Conservation (phyloP, 2,113 vertebrate genomes). For the Nycticorax nycticorax region DNA sequence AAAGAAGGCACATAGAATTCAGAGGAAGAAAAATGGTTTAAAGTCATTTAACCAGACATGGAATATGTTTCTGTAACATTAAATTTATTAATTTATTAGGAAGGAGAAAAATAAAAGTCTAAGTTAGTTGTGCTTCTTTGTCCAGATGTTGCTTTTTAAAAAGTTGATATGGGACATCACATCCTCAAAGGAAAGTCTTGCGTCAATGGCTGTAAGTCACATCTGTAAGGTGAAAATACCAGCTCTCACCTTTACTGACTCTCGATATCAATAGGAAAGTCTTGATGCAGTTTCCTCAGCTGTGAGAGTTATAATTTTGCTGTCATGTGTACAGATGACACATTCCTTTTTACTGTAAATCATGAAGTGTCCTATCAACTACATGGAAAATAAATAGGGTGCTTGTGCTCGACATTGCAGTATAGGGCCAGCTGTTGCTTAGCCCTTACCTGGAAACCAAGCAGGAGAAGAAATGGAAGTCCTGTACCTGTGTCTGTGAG, state of each 20-base stretch:
- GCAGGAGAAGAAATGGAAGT: background rate
- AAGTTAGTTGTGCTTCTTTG: background rate
- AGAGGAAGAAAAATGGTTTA: background rate
- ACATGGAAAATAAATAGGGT: background rate
- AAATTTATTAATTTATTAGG: background rate
- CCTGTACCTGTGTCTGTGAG: background rate
- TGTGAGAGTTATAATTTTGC: background rate
- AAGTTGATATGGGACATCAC: background rate
- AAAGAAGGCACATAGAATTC: background rate
- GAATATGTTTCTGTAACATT: background rate
- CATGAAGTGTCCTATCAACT: background rate
- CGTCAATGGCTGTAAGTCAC: accelerated
- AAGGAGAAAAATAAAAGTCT: background rate
- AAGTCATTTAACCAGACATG: background rate
- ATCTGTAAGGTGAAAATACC: background rate
- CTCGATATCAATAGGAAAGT: background rate
- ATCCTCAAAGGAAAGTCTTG: background rate
- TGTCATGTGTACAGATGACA: background rate
- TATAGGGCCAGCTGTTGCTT: background rate
- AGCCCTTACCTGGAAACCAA: background rate
- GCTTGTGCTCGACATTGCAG: background rate
- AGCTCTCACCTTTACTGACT: background rate
- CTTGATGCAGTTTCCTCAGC: background rate
- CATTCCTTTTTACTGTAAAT: background rate
- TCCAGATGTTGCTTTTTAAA: background rate